phyloP scores from a whole-genome alignment of 2,113 vertebrate species.

The Corythornis madagascariensis region DNA sequence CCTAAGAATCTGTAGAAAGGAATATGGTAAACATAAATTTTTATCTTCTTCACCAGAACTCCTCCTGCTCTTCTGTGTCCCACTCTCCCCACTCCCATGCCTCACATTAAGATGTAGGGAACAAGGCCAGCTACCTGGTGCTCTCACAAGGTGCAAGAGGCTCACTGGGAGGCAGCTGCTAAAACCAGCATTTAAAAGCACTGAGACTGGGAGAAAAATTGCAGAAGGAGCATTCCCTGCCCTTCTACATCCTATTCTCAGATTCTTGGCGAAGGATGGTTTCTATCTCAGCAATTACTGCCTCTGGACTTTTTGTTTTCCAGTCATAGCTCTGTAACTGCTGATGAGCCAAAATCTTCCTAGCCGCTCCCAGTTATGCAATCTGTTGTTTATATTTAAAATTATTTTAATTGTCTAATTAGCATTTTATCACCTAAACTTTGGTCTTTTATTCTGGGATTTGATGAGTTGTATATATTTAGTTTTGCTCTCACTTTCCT shows the following conservation, averaged over 20 bases:
- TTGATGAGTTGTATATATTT: constrained; percentile 11
- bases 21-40: background rate
- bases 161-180: background rate
- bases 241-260: background rate
- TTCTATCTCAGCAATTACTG: background rate
- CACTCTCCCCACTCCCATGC: accelerated
- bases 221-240: background rate
- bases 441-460: background rate
- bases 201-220: background rate
- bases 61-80: background rate
- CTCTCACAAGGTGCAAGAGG: background rate
- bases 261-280: background rate
- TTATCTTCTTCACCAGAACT: accelerated
- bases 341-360: constrained; percentile 32
- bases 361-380: background rate
- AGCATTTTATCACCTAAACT: constrained; percentile 43
- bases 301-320: constrained; percentile 5
- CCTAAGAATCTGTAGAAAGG: background rate
- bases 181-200: background rate
- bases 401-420: constrained; percentile 55
- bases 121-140: background rate
- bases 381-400: constrained; percentile 51
- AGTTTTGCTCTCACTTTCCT: constrained; percentile 14
- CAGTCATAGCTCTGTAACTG: background rate
- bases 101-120: background rate